Evolutionary conservation across 2,113 vertebrate genomes (phyloP).

Genomic region (Embiotoca jacksoni): DNA sequence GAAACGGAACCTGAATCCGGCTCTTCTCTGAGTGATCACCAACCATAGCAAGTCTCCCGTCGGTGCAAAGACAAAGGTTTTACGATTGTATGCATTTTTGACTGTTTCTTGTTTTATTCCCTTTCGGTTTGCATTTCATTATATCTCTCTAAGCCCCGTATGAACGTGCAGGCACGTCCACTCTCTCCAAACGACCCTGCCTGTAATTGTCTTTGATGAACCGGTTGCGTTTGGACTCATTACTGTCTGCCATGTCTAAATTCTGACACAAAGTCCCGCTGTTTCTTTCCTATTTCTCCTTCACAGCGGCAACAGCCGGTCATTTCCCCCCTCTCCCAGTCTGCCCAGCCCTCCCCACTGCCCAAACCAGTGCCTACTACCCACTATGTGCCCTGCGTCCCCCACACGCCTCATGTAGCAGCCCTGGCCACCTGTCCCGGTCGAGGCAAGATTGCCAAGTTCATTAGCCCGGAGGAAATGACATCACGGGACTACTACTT

Average conservation of each 20-base stretch:
- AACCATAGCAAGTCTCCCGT: not conserved
- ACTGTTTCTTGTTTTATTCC: not conserved
- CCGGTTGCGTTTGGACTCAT: not conserved
- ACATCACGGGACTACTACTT: slow-evolving; percentile 98
- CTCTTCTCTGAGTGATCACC: not conserved
- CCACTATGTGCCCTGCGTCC: slow-evolving; percentile 85
- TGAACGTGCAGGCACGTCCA: not conserved
- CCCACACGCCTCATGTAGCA: slow-evolving; percentile 79
- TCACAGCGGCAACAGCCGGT: slow-evolving; percentile 75
- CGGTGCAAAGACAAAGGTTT: not conserved
- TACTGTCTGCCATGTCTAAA: not conserved
- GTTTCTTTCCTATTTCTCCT: not conserved
- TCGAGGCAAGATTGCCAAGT: slow-evolving; percentile 92
- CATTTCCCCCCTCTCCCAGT: slow-evolving; percentile 85
- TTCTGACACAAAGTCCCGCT: not conserved
- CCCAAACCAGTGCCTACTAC: slow-evolving; percentile 89
- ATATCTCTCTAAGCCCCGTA: not conserved
- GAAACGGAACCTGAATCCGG: slow-evolving; percentile 54
- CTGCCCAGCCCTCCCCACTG: slow-evolving; percentile 86
- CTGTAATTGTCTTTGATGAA: not conserved
- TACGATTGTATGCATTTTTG: not conserved
- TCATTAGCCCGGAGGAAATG: slow-evolving; percentile 97
- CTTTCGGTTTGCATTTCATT: not conserved
- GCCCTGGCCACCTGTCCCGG: slow-evolving; percentile 89
- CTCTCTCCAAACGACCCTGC: not conserved